A percentile compares a stretch with the other conserved stretches of the same genome.
Conservation (phyloP, 2,797 vertebrate species). For the Pangasius larnaudii region DNA sequence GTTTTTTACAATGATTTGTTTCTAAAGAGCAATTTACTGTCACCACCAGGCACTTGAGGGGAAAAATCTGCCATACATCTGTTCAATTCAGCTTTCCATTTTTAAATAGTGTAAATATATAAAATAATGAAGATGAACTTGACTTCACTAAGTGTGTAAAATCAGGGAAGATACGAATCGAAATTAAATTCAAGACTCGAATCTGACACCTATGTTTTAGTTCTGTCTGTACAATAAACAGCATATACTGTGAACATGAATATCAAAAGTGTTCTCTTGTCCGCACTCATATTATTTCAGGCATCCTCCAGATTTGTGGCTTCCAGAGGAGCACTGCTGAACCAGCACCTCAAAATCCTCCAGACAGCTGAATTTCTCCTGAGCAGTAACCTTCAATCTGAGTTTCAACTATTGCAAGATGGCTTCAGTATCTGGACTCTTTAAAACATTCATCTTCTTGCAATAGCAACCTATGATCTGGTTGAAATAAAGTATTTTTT, state of each 20-base stretch:
- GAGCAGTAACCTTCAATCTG: background rate
- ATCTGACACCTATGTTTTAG: too few species aligned
- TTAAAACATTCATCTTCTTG: background rate
- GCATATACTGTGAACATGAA: background rate
- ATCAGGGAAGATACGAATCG: too few species aligned
- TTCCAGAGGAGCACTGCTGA: conserved; percentile 69
- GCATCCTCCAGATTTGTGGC: conserved; percentile 76
- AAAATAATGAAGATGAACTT: background rate
- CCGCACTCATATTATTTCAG: conserved; percentile 55
- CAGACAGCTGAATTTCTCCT: conserved; percentile 63
- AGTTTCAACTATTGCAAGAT: background rate
- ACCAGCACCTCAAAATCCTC: conserved; percentile 64
- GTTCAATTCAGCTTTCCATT: background rate
- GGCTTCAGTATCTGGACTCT: background rate
- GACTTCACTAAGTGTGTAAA: background rate
- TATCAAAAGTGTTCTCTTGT: background rate
- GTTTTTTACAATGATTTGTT: background rate
- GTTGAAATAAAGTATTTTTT: conserved; percentile 43
- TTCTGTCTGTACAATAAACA: background rate
- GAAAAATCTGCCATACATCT: background rate
- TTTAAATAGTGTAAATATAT: background rate
- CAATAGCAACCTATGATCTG: background rate
- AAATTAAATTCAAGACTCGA: background rate
- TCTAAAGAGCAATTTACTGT: background rate
- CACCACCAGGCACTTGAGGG: background rate